Conservation (phyloP, 2,797 vertebrate genomes). For the Pseudomugil gertrudae region DNA sequence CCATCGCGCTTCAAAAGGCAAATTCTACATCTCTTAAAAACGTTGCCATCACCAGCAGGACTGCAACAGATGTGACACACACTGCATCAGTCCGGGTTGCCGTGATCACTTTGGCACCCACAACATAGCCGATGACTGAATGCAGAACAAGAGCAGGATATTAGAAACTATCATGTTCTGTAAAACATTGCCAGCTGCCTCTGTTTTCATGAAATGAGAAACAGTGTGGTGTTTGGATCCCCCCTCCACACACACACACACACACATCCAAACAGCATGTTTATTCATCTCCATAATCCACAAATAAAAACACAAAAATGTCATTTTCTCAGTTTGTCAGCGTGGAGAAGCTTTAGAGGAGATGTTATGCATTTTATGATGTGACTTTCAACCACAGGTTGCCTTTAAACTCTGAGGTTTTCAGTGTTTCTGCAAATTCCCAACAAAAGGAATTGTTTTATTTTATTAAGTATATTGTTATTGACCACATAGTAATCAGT, state of each 20-base stretch:
- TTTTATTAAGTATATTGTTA: no score
- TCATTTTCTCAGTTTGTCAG: background rate
- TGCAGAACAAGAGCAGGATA: constrained; percentile 28
- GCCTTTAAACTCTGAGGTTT: background rate
- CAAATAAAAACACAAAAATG: constrained; percentile 6
- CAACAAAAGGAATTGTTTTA: no score
- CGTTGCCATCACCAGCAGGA: constrained; percentile 76
- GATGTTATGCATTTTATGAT: constrained; percentile 13
- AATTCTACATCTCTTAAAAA: constrained; percentile 74
- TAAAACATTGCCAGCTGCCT: constrained; percentile 6
- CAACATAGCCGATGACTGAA: constrained; percentile 29
- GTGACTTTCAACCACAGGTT: constrained; percentile 16
- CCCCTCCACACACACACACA: no score
- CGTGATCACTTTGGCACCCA: constrained; percentile 61
- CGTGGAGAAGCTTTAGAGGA: background rate
- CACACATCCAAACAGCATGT: background rate
- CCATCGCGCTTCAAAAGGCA: constrained; percentile 74
- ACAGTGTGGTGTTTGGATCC: no score
- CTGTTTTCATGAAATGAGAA: constrained; percentile 26
- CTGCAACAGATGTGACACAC: constrained; percentile 70
- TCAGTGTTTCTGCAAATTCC: background rate
- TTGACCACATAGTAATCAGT: no score
- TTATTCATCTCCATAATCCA: constrained; percentile 8
- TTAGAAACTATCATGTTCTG: constrained; percentile 19
- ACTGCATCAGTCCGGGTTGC: constrained; percentile 63